Evolutionary conservation across 2,113 vertebrate genomes (phyloP).

Genomic region (Zosterops pallidus): DNA sequence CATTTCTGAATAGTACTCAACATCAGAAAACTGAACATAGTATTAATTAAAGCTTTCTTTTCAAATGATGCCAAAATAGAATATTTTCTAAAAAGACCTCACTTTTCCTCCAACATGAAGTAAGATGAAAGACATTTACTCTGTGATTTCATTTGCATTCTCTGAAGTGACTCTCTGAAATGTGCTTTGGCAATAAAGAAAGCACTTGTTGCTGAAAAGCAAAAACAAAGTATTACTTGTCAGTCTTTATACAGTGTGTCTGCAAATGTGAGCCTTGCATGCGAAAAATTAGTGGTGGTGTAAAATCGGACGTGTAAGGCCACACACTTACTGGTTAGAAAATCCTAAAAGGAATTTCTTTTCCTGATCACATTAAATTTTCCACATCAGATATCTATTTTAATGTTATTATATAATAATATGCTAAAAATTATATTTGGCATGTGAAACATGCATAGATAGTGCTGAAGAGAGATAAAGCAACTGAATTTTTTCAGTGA

Average conservation of each 20-base stretch:
- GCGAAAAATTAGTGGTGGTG: background rate
- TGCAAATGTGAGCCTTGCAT: background rate
- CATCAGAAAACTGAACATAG: slow-evolving; percentile 58
- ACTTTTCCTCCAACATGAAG: slow-evolving; percentile 17
- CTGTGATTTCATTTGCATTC: slow-evolving; percentile 61
- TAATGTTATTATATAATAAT: background rate
- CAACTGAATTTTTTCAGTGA: background rate
- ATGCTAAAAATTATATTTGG: background rate
- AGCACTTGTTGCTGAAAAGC: slow-evolving; percentile 26
- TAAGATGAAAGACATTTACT: slow-evolving; percentile 55
- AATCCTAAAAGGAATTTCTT: background rate
- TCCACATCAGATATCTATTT: background rate
- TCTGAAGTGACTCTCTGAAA: slow-evolving; percentile 62
- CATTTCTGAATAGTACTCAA: slow-evolving; percentile 60
- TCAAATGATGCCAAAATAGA: slow-evolving; percentile 46
- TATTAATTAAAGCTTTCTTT: slow-evolving; percentile 61
- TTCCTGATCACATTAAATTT: background rate
- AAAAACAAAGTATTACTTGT: slow-evolving; percentile 45
- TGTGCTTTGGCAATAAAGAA: slow-evolving; percentile 44
- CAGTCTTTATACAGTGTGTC: background rate
- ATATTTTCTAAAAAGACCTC: slow-evolving; percentile 42
- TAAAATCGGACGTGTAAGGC: background rate
- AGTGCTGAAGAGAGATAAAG: background rate
- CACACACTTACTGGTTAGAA: background rate
- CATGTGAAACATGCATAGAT: background rate